These are phyloP conservation scores for Atta colombica DNA, from an alignment of 1,140 invertebrate genomes.

Conservation along the genomic window DNA sequence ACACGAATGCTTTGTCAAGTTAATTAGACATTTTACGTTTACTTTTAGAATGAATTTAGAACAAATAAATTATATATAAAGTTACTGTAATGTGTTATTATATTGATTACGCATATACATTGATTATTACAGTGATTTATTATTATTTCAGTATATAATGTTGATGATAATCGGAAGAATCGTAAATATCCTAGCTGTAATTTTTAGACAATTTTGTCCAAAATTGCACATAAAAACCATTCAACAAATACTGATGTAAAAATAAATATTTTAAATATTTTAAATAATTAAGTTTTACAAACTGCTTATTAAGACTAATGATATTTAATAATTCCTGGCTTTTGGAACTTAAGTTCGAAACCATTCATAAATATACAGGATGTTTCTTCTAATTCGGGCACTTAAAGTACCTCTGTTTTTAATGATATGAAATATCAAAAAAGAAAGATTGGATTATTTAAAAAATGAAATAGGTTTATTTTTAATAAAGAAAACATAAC, in stretches of 20 bases:
- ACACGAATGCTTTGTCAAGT: background rate
- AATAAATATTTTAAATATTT: background rate
- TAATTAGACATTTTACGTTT: background rate
- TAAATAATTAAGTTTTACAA: background rate
- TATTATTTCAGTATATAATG: background rate
- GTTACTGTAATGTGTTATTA: background rate
- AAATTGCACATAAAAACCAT: conserved; percentile 3
- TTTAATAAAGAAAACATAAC: too few species aligned
- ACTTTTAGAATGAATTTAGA: background rate
- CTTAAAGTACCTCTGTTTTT: too few species aligned
- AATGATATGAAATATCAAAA: too few species aligned
- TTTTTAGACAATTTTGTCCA: background rate
- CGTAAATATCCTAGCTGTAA: background rate
- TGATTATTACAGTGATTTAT: conserved; percentile 5
- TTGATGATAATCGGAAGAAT: background rate
- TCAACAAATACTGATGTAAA: too few species aligned
- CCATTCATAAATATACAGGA: background rate
- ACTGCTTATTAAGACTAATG: background rate
- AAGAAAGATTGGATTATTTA: too few species aligned
- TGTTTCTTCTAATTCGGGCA: too few species aligned
- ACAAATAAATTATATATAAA: background rate
- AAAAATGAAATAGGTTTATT: too few species aligned
- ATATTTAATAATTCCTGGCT: background rate
- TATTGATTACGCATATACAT: background rate
- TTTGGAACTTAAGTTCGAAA: background rate